Evolutionary conservation across 1,140 invertebrate genomes (phyloP).

Genomic region (Eciton burchellii): DNA sequence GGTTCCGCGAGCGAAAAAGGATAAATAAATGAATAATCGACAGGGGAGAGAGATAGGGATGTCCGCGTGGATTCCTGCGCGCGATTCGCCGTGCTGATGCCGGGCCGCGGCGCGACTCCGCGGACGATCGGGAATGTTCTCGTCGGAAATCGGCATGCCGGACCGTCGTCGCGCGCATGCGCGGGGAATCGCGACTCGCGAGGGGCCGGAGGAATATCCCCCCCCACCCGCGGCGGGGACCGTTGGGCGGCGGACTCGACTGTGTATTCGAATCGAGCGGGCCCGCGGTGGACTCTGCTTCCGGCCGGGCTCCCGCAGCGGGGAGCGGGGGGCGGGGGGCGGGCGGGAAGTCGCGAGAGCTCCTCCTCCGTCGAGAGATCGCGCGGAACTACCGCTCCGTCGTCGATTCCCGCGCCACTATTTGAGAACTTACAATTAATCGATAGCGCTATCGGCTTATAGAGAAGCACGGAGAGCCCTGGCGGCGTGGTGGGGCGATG

Average conservation of each 20-base stretch:
- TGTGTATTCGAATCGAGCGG: too few species aligned
- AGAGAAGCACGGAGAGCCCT: background rate
- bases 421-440: constrained; percentile 25
- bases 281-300: too few species aligned
- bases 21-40: constrained; percentile 60
- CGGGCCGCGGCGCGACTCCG: background rate
- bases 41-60: constrained; percentile 14
- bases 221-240: too few species aligned
- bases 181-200: too few species aligned
- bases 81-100: background rate
- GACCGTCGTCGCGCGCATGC: background rate
- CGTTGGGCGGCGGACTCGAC: too few species aligned
- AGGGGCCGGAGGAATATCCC: too few species aligned
- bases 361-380: background rate
- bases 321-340: too few species aligned
- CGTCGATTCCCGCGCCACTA: background rate
- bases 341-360: background rate
- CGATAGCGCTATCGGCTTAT: constrained; percentile 17
- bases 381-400: background rate
- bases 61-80: background rate
- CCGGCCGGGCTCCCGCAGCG: too few species aligned
- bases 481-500: constrained; percentile 20
- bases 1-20: constrained; percentile 23
- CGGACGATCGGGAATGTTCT: background rate
- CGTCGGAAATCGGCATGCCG: background rate